Evolutionary conservation across 1,140 invertebrate species (phyloP), one percentile per base, ranked within the genome.

Genomic region (Aporrectodea caliginosa): DNA sequence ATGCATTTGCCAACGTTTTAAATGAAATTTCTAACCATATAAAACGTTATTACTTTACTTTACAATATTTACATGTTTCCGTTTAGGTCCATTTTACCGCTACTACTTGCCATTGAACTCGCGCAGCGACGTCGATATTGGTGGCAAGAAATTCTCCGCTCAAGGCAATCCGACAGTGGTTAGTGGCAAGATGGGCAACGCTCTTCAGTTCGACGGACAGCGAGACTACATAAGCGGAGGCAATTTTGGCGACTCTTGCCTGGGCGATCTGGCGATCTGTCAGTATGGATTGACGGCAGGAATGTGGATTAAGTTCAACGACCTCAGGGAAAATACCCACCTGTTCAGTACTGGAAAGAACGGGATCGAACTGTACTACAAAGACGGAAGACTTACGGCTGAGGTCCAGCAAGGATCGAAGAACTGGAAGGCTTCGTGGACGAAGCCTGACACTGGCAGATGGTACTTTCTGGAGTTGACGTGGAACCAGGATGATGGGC

Each of bases 391-490:
- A 6, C 82, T 87, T 29, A 78, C 83, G 58, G 85, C 84, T 0
- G 81, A 79, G 29, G 85, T 83, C 1, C 79, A 81, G 30, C 79
- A 81, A 76, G 84, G 82, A 14, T 78, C 83, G 22, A 79, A 79
- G 31, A 79, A 81, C 6, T 84, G 84, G 83, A 72, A 77, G 27
- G 81, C 75, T 22, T 34, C 33, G 22, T 81, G 80, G 80, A 14
- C 34, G 1, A 29, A 16, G 0, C 31, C 73, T 6, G 29, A 73
- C 12, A 68, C 22, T 1, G 83, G 81, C 22, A 75, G 58, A 27
- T 88, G 87, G 87, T 85, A 88, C 79, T 86, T 84, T 75, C 76
- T 88, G 31, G 87, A 88, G 79, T 76, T 87, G 22, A 85, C 86
- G 22, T 88, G 86, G 86, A 84, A 86, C 72, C 84, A 83, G 2